Evolutionary conservation across 2,113 vertebrate genomes (phyloP).

Genomic region (Bubo bubo): DNA sequence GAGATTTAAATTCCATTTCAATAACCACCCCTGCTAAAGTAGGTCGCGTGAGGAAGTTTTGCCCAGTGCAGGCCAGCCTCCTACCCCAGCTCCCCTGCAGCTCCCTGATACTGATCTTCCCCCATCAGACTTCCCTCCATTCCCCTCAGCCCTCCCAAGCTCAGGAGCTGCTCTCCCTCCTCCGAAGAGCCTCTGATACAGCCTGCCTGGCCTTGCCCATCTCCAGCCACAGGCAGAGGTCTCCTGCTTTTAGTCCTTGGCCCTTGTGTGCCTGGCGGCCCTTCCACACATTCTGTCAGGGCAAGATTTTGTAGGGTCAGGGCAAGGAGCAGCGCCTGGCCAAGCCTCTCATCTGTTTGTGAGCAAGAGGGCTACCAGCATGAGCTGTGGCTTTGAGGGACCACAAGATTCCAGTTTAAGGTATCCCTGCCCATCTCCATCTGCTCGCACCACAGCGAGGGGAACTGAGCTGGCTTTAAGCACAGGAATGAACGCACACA

Average conservation of each 20-base stretch:
- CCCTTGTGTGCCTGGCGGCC: background rate
- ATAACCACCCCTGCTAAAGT: background rate
- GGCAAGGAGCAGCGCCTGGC: background rate
- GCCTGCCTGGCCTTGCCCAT: slow-evolving; percentile 26
- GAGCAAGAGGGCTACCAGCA: background rate
- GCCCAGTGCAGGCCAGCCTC: background rate
- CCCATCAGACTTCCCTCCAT: background rate
- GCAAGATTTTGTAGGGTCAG: background rate
- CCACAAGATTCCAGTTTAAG: background rate
- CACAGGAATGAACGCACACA: background rate
- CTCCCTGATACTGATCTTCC: background rate
- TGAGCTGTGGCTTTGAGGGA: background rate
- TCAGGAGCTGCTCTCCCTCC: background rate
- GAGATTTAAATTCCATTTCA: slow-evolving; percentile 41
- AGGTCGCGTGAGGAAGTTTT: background rate
- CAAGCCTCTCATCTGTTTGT: background rate
- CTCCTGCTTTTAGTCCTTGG: background rate
- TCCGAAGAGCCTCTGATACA: background rate
- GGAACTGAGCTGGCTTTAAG: background rate
- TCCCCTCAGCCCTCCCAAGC: background rate
- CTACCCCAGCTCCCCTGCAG: background rate
- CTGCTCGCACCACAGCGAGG: background rate
- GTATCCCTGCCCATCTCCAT: background rate
- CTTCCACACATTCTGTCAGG: background rate
- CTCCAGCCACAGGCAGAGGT: background rate